phyloP scores from a whole-genome alignment of 2,888 invertebrate species.

The Nephrocerus scutellatus region DNA sequence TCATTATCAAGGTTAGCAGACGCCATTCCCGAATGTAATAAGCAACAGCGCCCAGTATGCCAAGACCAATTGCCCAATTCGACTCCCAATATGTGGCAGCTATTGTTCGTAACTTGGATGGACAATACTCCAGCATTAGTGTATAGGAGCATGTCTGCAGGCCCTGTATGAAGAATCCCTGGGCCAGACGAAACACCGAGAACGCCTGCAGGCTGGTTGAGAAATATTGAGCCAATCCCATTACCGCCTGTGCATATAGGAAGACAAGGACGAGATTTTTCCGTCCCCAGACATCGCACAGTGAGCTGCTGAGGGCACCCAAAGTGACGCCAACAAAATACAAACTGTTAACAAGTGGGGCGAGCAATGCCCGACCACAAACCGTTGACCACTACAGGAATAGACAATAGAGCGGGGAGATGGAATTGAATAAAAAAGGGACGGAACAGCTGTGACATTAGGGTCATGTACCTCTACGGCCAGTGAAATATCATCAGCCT shows the following conservation, averaged over 20 bases:
- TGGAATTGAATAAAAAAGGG: neutral
- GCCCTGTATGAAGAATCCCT: constrained; percentile 50
- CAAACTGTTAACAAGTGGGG: constrained; percentile 36
- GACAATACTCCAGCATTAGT: constrained; percentile 49
- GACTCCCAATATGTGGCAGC: constrained; percentile 49
- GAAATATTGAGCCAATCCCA: constrained; percentile 29
- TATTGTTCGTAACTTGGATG: constrained; percentile 46
- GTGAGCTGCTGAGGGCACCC: constrained; percentile 45
- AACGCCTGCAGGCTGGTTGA: constrained; percentile 40
- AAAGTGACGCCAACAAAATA: constrained; percentile 46
- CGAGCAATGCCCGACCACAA: constrained; percentile 40
- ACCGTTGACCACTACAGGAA: constrained; percentile 42
- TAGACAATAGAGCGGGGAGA: constrained; percentile 1
- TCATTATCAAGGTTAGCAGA: constrained; percentile 49
- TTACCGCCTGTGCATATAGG: constrained; percentile 43
- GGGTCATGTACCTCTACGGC: constrained; percentile 21
- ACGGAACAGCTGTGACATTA: neutral
- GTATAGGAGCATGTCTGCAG: constrained; percentile 50
- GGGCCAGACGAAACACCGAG: constrained; percentile 42
- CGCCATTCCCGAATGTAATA: constrained; percentile 51
- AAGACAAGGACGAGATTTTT: constrained; percentile 45
- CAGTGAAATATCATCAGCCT: constrained; percentile 24
- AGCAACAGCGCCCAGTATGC: constrained; percentile 46
- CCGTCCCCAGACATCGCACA: constrained; percentile 47
- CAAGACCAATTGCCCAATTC: constrained; percentile 48